Evolutionary conservation across 2,888 invertebrate genomes (phyloP).

Genomic region (Campoplex capitator): DNA sequence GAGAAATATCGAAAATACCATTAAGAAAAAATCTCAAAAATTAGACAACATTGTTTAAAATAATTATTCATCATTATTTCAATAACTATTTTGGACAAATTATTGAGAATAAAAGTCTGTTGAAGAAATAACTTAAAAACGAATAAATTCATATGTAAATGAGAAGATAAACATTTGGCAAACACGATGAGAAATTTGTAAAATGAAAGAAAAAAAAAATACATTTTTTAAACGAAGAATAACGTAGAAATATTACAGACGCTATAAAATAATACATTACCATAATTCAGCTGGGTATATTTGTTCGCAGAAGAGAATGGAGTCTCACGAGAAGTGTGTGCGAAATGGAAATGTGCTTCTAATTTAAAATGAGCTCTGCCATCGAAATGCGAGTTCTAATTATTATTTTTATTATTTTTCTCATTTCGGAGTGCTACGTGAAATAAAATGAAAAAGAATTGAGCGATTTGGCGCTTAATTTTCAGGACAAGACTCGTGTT

Average conservation of each 20-base stretch:
- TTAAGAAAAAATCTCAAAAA: neutral
- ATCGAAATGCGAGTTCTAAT: neutral
- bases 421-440: constrained; percentile 9
- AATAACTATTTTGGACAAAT: neutral
- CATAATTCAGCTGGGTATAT: constrained; percentile 32
- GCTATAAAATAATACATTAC: constrained; percentile 16
- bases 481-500: neutral
- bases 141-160: neutral
- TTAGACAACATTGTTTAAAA: neutral
- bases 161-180: neutral
- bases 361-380: constrained; percentile 17
- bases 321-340: constrained; percentile 35
- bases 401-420: neutral
- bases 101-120: neutral
- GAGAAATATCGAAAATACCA: neutral
- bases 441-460: constrained; percentile 10
- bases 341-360: constrained; percentile 41
- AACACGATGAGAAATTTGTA: neutral
- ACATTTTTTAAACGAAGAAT: neutral
- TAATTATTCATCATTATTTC: neutral
- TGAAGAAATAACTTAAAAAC: neutral
- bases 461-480: constrained; percentile 7
- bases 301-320: constrained; percentile 17
- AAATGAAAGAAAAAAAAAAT: neutral
- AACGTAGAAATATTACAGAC: constrained; percentile 1